Evolutionary conservation across 2,888 invertebrate species (phyloP), one percentile per base, ranked within the genome.

Genomic region (Trilocha varians): DNA sequence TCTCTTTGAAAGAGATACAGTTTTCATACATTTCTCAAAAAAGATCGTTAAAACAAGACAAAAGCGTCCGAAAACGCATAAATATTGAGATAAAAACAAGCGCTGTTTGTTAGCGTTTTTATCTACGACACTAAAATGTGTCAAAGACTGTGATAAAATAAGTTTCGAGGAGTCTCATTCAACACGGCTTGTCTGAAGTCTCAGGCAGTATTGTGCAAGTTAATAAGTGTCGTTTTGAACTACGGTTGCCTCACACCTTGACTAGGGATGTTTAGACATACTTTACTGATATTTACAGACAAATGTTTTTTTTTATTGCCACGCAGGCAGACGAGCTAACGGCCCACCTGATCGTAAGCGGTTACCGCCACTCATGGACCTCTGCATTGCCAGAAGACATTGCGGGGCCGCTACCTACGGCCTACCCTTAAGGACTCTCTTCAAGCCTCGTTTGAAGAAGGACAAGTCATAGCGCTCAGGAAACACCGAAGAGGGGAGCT

Each of bases 161-260:
- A 25, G 25, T 25, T 25, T 6, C 25, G 25, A 25, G 25, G 25
- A 25, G 25, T 25, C 25, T 6, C 25, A 11, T 25, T 25, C 25
- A 11, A 9, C 25, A 9, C 2, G 11, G 1, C 25, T 6, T 25
- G 25, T 25, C 25, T 25, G 8, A 25, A 39, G 33, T 38, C 44
- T 44, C 43, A 42, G 41, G 34, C 47, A 47, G 48, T 50, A 50
- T 40, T 48, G 50, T 47, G 45, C 46, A 41, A 45, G 45, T 50
- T 52, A 46, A 52, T 52, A 52, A 52, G 47, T 47, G 44, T 39
- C 45, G 46, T 16, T 52, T 52, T 49, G 50, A 41, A 50, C 46
- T 41, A 36, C 25, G 38, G 15, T 39, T 34, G 39, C 34, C 17
- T 38, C 39, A 18, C 42, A 38, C 15, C 34, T 33, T 39, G 13